Evolutionary conservation across 2,113 vertebrate species (phyloP).

Genomic region (Chlamydotis undulata): DNA sequence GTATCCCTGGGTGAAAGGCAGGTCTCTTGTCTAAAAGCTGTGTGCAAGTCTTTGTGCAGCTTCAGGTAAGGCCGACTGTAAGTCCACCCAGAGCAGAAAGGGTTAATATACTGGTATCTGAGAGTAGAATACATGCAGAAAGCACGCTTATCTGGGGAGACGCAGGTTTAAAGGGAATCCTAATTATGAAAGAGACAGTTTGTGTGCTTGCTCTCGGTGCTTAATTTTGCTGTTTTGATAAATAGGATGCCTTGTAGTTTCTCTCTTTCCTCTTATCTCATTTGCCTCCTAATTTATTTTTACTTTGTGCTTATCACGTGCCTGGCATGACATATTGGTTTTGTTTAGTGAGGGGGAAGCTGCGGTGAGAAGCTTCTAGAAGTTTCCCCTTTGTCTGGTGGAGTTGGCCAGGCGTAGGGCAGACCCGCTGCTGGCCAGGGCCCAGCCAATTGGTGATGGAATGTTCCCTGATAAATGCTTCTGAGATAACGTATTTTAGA

Average conservation of each 20-base stretch:
- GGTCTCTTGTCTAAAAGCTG: background rate
- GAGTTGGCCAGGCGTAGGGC: too few relatives aligned
- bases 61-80: background rate
- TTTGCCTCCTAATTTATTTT: background rate
- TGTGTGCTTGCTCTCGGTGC: rapidly evolving
- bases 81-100: background rate
- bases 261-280: background rate
- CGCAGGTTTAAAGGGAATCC: background rate
- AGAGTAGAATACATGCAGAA: background rate
- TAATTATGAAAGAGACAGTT: background rate
- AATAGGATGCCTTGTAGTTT: background rate
- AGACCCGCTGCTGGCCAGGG: too few relatives aligned
- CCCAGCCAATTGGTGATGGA: too few relatives aligned
- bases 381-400: too few relatives aligned
- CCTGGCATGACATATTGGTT: background rate
- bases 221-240: background rate
- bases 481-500: too few relatives aligned
- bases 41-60: background rate
- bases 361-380: too few relatives aligned
- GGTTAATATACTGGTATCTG: background rate
- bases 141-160: background rate
- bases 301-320: background rate
- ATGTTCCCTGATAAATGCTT: too few relatives aligned
- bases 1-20: background rate
- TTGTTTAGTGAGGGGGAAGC: too few relatives aligned